A percentile compares a stretch with the other conserved stretches of the same genome.
Conservation (phyloP, 2,113 vertebrate genomes). For the Lynx canadensis region DNA sequence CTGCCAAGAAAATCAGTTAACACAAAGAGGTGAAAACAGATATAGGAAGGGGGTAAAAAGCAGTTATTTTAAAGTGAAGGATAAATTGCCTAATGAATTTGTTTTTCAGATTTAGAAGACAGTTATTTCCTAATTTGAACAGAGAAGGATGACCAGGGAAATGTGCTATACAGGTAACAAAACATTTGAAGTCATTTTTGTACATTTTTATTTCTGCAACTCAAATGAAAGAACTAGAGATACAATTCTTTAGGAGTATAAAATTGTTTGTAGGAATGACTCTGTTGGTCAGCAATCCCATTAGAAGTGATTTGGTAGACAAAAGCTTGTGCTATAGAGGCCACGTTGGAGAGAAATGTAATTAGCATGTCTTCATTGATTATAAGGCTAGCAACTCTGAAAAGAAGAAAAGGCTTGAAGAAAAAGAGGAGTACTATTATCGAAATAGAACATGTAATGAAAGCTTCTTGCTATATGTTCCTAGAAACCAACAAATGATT, state of each 20-base stretch:
- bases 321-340: background rate
- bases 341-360: background rate
- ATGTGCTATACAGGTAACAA: background rate
- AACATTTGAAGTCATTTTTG: background rate
- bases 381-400: background rate
- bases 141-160: background rate
- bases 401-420: background rate
- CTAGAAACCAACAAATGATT: constrained; percentile 41
- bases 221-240: background rate
- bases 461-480: constrained; percentile 30
- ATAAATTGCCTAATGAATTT: background rate
- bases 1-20: background rate
- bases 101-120: background rate
- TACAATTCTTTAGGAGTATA: background rate
- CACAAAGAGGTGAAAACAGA: background rate
- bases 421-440: background rate
- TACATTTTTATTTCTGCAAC: background rate
- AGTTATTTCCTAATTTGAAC: background rate
- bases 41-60: background rate
- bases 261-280: background rate
- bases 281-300: background rate
- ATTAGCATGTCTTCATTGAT: background rate
- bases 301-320: background rate
- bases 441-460: background rate
- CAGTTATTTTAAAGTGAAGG: background rate